These are phyloP conservation scores for Melospiza georgiana DNA, from an alignment of 2,113 vertebrate genomes.

Conservation along the genomic window DNA sequence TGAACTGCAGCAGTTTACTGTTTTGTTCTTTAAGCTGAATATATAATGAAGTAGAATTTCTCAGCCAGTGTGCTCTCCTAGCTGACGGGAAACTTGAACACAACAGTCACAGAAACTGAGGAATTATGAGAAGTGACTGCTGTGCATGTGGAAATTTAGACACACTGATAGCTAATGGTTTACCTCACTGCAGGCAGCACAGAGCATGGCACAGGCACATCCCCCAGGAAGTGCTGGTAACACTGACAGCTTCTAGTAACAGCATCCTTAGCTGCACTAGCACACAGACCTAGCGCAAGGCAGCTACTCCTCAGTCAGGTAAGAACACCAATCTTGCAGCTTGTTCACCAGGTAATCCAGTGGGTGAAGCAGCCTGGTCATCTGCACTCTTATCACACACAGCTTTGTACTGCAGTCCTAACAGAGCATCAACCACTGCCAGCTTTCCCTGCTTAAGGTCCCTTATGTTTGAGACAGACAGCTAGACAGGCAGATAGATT, in stretches of 20 bases:
- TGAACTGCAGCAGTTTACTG: background rate
- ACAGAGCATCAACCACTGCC: background rate
- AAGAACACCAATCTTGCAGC: background rate
- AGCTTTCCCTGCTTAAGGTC: background rate
- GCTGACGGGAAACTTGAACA: background rate
- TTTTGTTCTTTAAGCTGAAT: background rate
- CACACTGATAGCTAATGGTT: background rate
- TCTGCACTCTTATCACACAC: too few species aligned
- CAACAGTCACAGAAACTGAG: background rate
- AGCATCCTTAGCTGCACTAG: rapidly evolving
- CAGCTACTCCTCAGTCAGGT: background rate
- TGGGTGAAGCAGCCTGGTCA: background rate
- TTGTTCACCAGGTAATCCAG: background rate
- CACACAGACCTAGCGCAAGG: rapidly evolving
- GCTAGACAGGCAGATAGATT: background rate
- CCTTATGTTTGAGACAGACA: background rate
- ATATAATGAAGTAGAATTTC: background rate
- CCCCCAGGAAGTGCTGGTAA: background rate
- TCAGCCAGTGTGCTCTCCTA: background rate
- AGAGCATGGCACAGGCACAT: background rate
- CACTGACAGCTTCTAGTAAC: background rate
- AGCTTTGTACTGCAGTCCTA: background rate
- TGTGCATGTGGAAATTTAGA: too few species aligned
- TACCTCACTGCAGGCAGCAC: background rate
- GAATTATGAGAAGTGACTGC: background rate